Percentiles rank a stretch among this genome's conserved stretches.
Evolutionary conservation across 1,140 invertebrate species (phyloP).

Genomic region (Micrasema minimum): DNA sequence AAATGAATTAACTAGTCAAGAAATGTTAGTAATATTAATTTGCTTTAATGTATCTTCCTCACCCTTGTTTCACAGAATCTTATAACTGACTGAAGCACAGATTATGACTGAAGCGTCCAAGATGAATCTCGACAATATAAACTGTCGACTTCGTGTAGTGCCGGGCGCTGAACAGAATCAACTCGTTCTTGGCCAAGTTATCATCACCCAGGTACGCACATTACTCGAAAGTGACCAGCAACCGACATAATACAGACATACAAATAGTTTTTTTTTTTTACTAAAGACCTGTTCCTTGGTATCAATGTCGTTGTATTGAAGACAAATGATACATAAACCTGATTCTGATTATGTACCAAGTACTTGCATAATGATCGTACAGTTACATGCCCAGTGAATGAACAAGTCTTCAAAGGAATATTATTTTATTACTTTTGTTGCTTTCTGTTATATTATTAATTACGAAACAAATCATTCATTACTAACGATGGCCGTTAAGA

Average conservation of each 20-base stretch:
- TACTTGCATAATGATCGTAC: background rate
- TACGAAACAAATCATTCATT: no score
- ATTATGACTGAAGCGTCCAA: conserved; percentile 6
- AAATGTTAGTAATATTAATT: no score
- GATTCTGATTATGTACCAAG: conserved; percentile 1
- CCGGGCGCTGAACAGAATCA: conserved; percentile 26
- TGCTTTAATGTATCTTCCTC: conserved; percentile 8
- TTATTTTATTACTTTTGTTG: no score
- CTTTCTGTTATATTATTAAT: no score
- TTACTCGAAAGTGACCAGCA: background rate
- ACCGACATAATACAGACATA: background rate
- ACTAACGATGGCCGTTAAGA: no score
- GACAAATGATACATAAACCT: conserved; percentile 7
- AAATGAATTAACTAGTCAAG: no score
- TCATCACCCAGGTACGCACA: background rate
- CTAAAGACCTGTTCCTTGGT: no score
- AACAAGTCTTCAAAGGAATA: no score
- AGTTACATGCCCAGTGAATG: no score
- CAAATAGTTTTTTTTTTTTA: no score
- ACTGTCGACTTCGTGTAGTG: conserved; percentile 12
- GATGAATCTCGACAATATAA: conserved; percentile 37
- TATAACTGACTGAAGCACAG: conserved; percentile 30
- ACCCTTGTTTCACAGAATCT: conserved; percentile 24
- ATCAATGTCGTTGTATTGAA: no score
- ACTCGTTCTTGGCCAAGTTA: conserved; percentile 1